Conservation (phyloP, 2,113 vertebrate species). For the Agelaius phoeniceus region DNA sequence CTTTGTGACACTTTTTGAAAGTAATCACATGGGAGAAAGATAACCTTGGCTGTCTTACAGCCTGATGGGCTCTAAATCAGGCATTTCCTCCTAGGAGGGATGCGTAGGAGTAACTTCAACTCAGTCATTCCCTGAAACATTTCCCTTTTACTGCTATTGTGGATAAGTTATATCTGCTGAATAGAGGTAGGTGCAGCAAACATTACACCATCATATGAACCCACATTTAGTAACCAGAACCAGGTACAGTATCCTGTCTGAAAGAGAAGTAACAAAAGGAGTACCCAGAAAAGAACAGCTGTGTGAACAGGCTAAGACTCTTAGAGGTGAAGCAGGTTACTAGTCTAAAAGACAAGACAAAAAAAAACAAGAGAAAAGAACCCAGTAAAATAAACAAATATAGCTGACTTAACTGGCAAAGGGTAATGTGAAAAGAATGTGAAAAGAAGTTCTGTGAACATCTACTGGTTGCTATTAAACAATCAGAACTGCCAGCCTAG, state of each 20-base stretch:
- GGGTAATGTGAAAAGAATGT: background rate
- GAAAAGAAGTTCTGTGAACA: background rate
- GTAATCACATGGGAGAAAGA: background rate
- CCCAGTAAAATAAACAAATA: background rate
- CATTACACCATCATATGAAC: rapidly evolving
- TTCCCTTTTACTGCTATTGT: background rate
- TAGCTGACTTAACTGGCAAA: background rate
- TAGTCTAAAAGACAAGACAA: background rate
- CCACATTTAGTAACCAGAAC: background rate
- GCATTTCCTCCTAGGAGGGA: background rate
- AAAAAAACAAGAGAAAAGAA: background rate
- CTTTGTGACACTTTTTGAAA: background rate
- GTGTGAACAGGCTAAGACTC: background rate
- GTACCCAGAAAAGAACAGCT: background rate
- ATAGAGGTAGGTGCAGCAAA: background rate
- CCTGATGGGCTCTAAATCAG: background rate
- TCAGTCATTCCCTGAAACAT: background rate
- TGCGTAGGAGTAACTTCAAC: background rate
- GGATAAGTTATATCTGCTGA: background rate
- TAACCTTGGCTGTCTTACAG: background rate
- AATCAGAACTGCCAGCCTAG: background rate
- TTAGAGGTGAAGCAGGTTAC: background rate
- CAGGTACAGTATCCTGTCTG: background rate
- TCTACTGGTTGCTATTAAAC: background rate
- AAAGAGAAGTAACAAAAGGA: background rate